phyloP scores from a whole-genome alignment of 2,888 invertebrate species.

The Anthrax anthrax region DNA sequence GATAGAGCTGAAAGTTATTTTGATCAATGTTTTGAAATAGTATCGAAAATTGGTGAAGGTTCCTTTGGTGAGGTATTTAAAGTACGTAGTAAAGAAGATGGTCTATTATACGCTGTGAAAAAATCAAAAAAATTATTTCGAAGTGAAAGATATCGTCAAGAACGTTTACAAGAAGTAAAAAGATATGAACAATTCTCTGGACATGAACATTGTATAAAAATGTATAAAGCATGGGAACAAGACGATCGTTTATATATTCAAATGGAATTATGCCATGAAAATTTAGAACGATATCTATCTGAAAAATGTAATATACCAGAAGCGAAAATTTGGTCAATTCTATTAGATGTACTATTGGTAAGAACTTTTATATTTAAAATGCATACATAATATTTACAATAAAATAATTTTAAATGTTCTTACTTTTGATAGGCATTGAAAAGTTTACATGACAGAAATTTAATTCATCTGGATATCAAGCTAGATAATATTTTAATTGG shows the following conservation, averaged over 20 bases:
- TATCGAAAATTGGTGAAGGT: conserved; percentile 51
- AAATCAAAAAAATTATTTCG: conserved; percentile 45
- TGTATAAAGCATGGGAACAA: conserved; percentile 62
- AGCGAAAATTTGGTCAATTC: conserved; percentile 47
- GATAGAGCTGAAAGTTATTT: conserved; percentile 39
- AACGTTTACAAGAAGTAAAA: conserved; percentile 47
- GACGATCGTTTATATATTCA: conserved; percentile 50
- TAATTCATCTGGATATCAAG: conserved; percentile 64
- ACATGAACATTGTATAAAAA: conserved; percentile 51
- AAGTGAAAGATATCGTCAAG: conserved; percentile 41
- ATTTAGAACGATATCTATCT: conserved; percentile 43
- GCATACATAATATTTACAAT: neutral
- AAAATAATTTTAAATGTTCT: neutral
- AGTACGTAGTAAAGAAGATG: conserved; percentile 49
- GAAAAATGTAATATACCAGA: conserved; percentile 44
- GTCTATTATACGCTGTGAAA: conserved; percentile 55
- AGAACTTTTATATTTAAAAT: neutral
- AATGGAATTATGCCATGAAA: conserved; percentile 53
- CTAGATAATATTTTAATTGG: conserved; percentile 61
- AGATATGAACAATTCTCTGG: conserved; percentile 52
- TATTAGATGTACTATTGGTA: conserved; percentile 43
- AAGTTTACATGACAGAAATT: conserved; percentile 49
- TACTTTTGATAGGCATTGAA: conserved; percentile 39
- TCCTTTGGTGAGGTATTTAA: conserved; percentile 63
- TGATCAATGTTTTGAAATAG: conserved; percentile 49